A percentile compares a stretch with the other conserved stretches of the same genome.
These are phyloP conservation scores for Oreortyx pictus DNA, from an alignment of 2,797 vertebrate species.

Conservation along the genomic window DNA sequence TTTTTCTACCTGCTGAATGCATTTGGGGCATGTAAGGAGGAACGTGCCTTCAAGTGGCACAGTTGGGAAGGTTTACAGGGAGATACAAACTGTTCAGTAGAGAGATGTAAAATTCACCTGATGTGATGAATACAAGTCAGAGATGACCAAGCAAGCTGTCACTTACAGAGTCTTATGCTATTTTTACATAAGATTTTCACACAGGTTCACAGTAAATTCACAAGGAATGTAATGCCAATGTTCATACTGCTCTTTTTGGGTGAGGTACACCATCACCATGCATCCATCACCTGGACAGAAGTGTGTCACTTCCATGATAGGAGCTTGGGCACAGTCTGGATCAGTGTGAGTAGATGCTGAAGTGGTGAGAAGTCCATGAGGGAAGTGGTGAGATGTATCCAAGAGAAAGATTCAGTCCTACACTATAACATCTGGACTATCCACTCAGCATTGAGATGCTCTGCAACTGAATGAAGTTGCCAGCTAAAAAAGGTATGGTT, in stretches of 20 bases:
- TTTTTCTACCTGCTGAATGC: not conserved
- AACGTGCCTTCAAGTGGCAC: not conserved
- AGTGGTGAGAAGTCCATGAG: not conserved
- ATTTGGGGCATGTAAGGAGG: not conserved
- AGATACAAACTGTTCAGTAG: not conserved
- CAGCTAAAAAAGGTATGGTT: not conserved
- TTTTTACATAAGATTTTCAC: not conserved
- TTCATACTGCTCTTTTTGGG: not conserved
- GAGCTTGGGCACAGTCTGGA: not conserved
- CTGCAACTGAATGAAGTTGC: not conserved
- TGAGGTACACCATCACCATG: not conserved
- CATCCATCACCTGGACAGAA: not conserved
- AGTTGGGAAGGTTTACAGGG: not conserved
- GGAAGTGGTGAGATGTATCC: not conserved
- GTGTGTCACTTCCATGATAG: not conserved
- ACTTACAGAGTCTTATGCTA: not conserved
- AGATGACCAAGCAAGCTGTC: not conserved
- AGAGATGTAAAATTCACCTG: not conserved
- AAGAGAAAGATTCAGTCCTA: not conserved
- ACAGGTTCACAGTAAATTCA: not conserved
- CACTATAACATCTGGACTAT: not conserved
- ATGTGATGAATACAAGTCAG: not conserved
- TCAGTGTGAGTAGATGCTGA: not conserved
- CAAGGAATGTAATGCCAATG: not conserved
- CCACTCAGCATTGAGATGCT: not conserved